phyloP scores from a whole-genome alignment of 2,113 vertebrate genomes.

The Cynopterus brachyotis region DNA sequence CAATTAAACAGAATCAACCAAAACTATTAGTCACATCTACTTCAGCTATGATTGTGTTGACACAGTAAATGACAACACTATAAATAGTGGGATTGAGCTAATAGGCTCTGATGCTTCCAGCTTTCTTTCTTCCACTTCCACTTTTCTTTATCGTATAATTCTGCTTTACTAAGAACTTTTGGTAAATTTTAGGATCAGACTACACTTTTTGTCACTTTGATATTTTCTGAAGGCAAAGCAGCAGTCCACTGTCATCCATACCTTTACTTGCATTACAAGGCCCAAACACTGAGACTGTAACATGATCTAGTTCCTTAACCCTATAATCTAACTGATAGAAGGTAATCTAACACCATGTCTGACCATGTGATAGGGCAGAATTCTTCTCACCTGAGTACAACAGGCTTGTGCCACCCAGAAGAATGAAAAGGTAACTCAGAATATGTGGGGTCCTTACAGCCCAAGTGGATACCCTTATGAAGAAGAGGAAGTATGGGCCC shows the following conservation, averaged over 20 bases:
- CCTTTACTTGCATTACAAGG: slow-evolving; percentile 34
- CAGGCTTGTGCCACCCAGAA: slow-evolving; percentile 62
- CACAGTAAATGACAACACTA: not conserved
- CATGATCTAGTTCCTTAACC: slow-evolving; percentile 51
- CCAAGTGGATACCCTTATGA: slow-evolving; percentile 58
- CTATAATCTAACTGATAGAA: slow-evolving; percentile 56
- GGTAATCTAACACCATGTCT: slow-evolving; percentile 52
- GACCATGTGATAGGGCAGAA: slow-evolving; percentile 61
- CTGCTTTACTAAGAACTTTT: not conserved
- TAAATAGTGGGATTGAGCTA: not conserved
- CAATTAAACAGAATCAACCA: slow-evolving; percentile 31
- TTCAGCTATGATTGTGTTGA: not conserved
- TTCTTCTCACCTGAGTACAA: slow-evolving; percentile 66
- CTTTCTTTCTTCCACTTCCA: not conserved
- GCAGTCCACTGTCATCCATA: not conserved
- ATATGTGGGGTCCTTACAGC: slow-evolving; percentile 74
- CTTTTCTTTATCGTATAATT: not conserved
- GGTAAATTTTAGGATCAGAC: not conserved
- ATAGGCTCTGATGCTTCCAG: not conserved
- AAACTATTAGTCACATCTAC: not conserved
- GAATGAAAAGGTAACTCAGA: slow-evolving; percentile 74
- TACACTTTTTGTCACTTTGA: not conserved
- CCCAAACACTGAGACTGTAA: slow-evolving; percentile 7
- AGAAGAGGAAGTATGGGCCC: slow-evolving; percentile 72
- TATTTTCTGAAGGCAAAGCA: not conserved